Percentiles rank a stretch among this genome's conserved stretches.
These are phyloP conservation scores for Laspeyria flexula DNA, from an alignment of 2,888 invertebrate species.

Conservation along the genomic window DNA sequence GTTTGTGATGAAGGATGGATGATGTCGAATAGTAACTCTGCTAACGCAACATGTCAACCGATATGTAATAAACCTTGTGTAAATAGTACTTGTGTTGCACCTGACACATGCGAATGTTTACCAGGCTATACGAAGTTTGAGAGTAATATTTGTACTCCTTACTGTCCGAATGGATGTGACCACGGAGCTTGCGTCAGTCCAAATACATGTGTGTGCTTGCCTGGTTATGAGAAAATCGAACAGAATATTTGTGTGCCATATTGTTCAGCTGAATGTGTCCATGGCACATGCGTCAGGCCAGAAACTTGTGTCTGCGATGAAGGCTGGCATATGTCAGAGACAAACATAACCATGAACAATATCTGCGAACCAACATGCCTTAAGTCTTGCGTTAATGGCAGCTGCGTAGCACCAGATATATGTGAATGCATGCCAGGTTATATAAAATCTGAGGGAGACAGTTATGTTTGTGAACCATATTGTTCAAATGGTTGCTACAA, in stretches of 20 bases:
- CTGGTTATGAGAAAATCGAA: neutral
- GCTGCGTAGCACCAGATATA: neutral
- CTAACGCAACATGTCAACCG: slow-evolving; percentile 11
- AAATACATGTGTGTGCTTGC: neutral
- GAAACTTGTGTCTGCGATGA: slow-evolving; percentile 21
- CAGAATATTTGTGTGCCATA: slow-evolving; percentile 14
- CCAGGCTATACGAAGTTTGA: neutral
- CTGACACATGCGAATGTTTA: slow-evolving; percentile 16
- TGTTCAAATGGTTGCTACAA: neutral
- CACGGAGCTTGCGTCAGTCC: slow-evolving; percentile 17
- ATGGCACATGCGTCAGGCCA: slow-evolving; percentile 19
- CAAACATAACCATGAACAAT: neutral
- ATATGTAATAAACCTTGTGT: slow-evolving; percentile 7
- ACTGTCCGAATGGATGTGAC: slow-evolving; percentile 16
- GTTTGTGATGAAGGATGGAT: slow-evolving; percentile 19
- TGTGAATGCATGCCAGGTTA: neutral
- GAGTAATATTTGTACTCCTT: slow-evolving; percentile 13
- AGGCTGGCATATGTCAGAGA: slow-evolving; percentile 15
- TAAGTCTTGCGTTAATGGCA: neutral
- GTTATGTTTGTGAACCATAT: neutral
- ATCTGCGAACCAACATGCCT: slow-evolving; percentile 6
- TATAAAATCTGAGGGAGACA: neutral
- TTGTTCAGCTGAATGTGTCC: slow-evolving; percentile 16
- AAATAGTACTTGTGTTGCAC: slow-evolving; percentile 12
- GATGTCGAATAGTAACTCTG: neutral